Conservation (phyloP, 2,888 invertebrate genomes). For the Abrostola tripartita region DNA sequence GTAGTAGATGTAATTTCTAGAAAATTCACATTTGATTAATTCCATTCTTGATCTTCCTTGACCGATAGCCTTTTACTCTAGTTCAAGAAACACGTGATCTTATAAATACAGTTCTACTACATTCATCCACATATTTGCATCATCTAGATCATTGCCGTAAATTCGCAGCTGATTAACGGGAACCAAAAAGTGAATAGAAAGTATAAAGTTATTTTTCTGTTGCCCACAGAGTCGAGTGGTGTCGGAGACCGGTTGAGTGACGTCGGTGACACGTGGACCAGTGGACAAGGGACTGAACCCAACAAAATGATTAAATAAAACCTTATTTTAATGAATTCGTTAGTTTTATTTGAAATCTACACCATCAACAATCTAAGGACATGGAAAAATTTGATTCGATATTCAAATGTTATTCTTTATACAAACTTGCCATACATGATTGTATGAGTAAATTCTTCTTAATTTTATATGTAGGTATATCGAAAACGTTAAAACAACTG, state of each 20-base stretch:
- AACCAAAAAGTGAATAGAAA: conserved; percentile 38
- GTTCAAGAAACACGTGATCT: neutral
- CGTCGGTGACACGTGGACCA: conserved; percentile 55
- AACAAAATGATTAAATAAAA: conserved; percentile 45
- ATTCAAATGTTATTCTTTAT: neutral
- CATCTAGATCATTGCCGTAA: neutral
- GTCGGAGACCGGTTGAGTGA: conserved; percentile 58
- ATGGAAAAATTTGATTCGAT: neutral
- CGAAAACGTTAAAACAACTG: neutral
- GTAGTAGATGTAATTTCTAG: no score
- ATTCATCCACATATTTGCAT: neutral
- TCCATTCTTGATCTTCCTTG: no score
- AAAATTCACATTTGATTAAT: no score
- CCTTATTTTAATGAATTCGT: conserved; percentile 8
- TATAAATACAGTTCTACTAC: neutral
- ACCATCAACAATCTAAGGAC: neutral
- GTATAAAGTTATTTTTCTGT: conserved; percentile 55
- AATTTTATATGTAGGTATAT: neutral
- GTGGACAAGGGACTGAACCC: conserved; percentile 33
- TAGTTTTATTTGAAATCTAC: conserved; percentile 32
- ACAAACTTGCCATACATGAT: neutral
- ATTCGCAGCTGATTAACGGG: conserved; percentile 12
- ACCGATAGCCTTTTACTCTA: no score
- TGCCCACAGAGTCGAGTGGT: conserved; percentile 67
- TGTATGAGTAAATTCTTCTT: neutral